Percentiles rank a stretch among this genome's conserved stretches.
Conservation (phyloP, 2,113 vertebrate genomes). For the Halichoeres trimaculatus region DNA sequence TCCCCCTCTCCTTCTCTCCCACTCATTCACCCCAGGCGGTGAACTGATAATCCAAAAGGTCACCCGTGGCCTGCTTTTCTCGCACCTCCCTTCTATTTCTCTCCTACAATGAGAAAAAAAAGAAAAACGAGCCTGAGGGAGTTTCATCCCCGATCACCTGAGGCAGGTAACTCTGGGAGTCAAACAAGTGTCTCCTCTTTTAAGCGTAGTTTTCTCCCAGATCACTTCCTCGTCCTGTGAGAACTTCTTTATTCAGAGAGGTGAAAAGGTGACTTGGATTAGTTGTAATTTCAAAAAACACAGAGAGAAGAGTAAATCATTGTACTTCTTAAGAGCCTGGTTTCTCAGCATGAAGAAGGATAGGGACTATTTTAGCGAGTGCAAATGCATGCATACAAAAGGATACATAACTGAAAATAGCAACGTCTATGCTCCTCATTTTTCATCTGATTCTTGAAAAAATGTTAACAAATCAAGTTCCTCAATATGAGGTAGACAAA, state of each 20-base stretch:
- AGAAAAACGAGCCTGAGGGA: slow-evolving; percentile 62
- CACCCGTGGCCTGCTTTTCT: slow-evolving; percentile 64
- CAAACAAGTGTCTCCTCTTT: slow-evolving; percentile 53
- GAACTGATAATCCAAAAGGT: slow-evolving; percentile 77
- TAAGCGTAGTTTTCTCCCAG: slow-evolving; percentile 21
- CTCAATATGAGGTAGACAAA: too few species aligned
- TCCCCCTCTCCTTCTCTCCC: slow-evolving; percentile 39
- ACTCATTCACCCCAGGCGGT: slow-evolving; percentile 68
- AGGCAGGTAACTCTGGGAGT: slow-evolving; percentile 58
- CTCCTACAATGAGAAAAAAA: slow-evolving; percentile 45
- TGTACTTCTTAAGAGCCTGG: neutral
- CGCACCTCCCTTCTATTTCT: slow-evolving; percentile 61
- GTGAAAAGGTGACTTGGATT: slow-evolving; percentile 37
- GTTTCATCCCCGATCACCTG: slow-evolving; percentile 57
- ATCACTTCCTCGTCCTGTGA: slow-evolving; percentile 18
- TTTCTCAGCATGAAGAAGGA: neutral
- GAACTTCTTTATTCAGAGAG: slow-evolving; percentile 9
- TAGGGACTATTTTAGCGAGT: neutral
- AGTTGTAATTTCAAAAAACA: neutral
- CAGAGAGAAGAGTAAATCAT: neutral
- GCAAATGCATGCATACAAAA: neutral
- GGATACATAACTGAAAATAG: neutral
- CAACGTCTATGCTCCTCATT: too few species aligned
- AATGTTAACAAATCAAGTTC: too few species aligned
- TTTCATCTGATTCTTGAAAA: neutral